Base-by-base conservation (phyloP, 2,888 invertebrate species). In the Drosophila tripunctata region DNA sequence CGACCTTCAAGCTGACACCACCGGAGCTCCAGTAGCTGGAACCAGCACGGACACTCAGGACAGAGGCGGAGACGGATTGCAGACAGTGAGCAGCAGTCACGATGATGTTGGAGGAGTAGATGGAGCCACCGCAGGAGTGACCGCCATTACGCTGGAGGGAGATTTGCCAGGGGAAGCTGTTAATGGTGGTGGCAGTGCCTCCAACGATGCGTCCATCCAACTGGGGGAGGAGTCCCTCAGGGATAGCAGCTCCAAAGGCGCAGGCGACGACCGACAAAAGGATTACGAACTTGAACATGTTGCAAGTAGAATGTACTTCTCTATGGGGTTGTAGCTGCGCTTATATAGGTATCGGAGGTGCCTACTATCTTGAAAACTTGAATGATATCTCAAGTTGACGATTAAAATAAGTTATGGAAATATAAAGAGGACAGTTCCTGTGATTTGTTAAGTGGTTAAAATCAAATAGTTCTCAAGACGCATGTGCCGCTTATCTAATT, bases 51-150 rank as follows among this genome's bases (percentile, higher is more conserved):
- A 94, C 78, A 33, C 67, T 70, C 33, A 89, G 58, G 8, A 3
- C 0, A 2, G 77, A 77, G 2, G 77, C 55, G 2, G 81, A 65
- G 8, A 76, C 74, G 38, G 22, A 36, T 44, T 92, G 82, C 67
- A 89, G 90, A 76, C 94, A 94, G 81, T 94, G 94, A 7, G 94
- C 94, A 31, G 94, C 94, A 1, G 94, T 94, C 2, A 94, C 65
- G 1, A 93, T 90, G 21, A 84, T 67, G 30, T 92, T 92, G 47
- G 92, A 86, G 10, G 78, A 81, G 47, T 91, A 92, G 48, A 94
- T 87, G 5, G 93, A 88, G 0, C 93, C 94, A 1, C 94, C 94
- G 71, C 94, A 94, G 0, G 90, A 88, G 75, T 94, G 93, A 0
- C 89, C 70, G 0, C 92, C 92, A 33, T 87, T 81, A 15, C 78